phyloP scores from a whole-genome alignment of 2,113 vertebrate genomes.

The Archilochus colubris region DNA sequence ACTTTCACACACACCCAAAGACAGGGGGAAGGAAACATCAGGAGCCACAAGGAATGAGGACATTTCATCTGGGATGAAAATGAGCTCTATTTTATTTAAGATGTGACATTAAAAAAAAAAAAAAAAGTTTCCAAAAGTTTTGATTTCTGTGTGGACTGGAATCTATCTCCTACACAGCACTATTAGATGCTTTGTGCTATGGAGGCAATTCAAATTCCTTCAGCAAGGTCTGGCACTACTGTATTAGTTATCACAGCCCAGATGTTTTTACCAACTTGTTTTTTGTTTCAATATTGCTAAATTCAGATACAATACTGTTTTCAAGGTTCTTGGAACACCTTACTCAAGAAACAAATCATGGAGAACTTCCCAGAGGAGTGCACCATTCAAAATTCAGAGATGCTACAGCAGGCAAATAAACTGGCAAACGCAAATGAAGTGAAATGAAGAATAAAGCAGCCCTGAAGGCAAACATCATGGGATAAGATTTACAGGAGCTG shows the following conservation, averaged over 20 bases:
- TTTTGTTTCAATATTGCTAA: background rate
- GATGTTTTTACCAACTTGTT: background rate
- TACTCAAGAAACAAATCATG: background rate
- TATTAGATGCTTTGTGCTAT: background rate
- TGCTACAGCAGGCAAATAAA: background rate
- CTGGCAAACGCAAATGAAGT: background rate
- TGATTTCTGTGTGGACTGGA: background rate
- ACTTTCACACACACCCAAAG: background rate
- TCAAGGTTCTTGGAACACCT: background rate
- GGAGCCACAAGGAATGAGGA: background rate
- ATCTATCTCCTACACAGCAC: background rate
- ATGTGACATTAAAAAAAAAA: background rate
- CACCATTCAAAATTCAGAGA: background rate
- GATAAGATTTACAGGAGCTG: background rate
- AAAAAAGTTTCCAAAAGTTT: background rate
- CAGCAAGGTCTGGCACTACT: background rate
- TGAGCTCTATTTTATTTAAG: background rate
- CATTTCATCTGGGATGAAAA: background rate
- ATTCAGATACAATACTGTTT: background rate
- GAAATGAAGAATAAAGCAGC: background rate
- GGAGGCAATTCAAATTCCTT: background rate
- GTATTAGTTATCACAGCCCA: background rate
- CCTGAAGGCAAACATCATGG: background rate
- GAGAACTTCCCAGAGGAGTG: background rate
- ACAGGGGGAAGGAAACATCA: background rate